A percentile compares a stretch with the other conserved stretches of the same genome.
Evolutionary conservation across 2,888 invertebrate species (phyloP).

Genomic region (Aleiodes alternator): DNA sequence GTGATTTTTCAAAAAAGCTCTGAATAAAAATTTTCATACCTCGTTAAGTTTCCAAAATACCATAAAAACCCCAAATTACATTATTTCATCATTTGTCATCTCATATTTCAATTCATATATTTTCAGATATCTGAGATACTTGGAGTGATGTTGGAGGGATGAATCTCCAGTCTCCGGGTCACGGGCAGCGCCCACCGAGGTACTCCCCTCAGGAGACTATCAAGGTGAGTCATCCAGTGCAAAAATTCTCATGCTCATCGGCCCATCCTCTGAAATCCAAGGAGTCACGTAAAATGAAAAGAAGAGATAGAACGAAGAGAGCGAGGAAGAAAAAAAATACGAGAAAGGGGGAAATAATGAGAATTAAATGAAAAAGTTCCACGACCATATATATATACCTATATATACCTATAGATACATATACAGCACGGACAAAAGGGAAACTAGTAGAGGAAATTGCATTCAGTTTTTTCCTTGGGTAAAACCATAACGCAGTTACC

Average conservation of each 20-base stretch:
- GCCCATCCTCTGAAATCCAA: constrained; percentile 1
- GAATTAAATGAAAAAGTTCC: constrained; percentile 28
- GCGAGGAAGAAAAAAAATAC: neutral
- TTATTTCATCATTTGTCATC: no score
- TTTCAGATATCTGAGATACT: constrained; percentile 59
- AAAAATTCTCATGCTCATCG: constrained; percentile 34
- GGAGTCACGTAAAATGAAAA: constrained; percentile 29
- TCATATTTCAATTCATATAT: neutral
- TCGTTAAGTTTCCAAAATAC: no score
- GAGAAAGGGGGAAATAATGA: neutral
- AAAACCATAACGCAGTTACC: constrained; percentile 51
- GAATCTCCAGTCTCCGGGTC: constrained; percentile 68
- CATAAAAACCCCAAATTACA: no score
- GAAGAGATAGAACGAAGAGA: neutral
- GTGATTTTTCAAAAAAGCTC: no score
- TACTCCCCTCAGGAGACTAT: constrained; percentile 70
- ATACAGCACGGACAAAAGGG: constrained; percentile 9
- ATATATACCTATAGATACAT: neutral
- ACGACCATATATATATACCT: neutral
- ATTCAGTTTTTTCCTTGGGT: constrained; percentile 42
- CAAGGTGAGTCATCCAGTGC: constrained; percentile 61
- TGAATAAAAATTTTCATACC: no score
- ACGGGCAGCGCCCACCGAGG: constrained; percentile 65
- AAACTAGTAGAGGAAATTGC: constrained; percentile 44
- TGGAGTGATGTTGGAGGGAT: constrained; percentile 68